phyloP scores from a whole-genome alignment of 2,888 invertebrate genomes.

The Philhelius pedissequus region DNA sequence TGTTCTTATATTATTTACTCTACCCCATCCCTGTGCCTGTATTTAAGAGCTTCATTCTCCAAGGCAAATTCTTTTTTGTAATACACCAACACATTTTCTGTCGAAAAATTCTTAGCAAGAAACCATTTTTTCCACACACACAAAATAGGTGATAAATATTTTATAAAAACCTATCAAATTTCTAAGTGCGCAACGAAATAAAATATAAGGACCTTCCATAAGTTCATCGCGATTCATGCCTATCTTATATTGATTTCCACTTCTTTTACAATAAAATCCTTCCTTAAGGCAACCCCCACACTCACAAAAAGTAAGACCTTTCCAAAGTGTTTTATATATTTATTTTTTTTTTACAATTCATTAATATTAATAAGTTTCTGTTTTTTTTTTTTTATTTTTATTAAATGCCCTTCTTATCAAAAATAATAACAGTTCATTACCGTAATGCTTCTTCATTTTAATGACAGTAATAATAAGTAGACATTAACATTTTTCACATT shows the following conservation, averaged over 20 bases:
- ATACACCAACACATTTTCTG: no score
- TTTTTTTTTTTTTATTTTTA: neutral
- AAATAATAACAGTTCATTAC: conserved; percentile 48
- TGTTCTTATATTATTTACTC: no score
- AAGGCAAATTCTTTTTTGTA: no score
- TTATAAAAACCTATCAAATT: neutral
- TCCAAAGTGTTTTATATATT: neutral
- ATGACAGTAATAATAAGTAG: conserved; percentile 42
- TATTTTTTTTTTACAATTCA: neutral
- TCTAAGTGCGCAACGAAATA: neutral
- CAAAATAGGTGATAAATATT: no score
- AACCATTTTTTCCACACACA: no score
- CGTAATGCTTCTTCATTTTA: conserved; percentile 22
- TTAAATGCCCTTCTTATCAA: conserved; percentile 2
- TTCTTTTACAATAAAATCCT: neutral
- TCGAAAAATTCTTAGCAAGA: no score
- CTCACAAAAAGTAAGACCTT: neutral
- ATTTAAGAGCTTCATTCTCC: no score
- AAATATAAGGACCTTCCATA: neutral
- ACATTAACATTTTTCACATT: conserved; percentile 23
- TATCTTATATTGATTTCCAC: neutral
- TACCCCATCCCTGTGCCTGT: no score
- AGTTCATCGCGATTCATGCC: neutral
- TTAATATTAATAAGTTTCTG: conserved; percentile 1
- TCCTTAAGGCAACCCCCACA: neutral